A percentile compares a stretch with the other conserved stretches of the same genome.
Evolutionary conservation across 2,888 invertebrate species (phyloP).

Genomic region (Junonia oenone): DNA sequence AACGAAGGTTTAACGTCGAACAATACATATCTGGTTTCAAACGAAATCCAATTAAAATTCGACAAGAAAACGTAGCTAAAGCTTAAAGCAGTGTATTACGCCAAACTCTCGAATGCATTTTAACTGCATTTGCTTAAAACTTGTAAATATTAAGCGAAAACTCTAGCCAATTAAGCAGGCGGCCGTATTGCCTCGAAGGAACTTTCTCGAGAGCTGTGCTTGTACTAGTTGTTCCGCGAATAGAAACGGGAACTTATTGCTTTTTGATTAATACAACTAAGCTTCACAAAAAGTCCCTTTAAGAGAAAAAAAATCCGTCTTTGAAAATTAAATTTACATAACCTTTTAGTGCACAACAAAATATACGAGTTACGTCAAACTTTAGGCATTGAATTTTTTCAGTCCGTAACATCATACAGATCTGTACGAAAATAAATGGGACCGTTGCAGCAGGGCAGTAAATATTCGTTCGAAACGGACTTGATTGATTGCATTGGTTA

Average conservation of each 20-base stretch:
- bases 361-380: neutral
- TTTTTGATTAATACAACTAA: conserved; percentile 48
- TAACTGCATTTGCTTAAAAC: conserved; percentile 57
- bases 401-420: conserved; percentile 17
- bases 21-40: conserved; percentile 21
- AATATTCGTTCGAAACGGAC: conserved; percentile 35
- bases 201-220: conserved; percentile 49
- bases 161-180: conserved; percentile 65
- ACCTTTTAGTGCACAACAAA: neutral
- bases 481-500: conserved; percentile 43
- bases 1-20: too few species aligned
- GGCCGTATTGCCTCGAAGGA: conserved; percentile 50
- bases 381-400: conserved; percentile 15
- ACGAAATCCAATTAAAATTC: conserved; percentile 41
- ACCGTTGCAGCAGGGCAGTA: conserved; percentile 22
- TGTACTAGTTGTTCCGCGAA: conserved; percentile 40
- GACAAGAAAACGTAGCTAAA: conserved; percentile 36
- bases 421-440: conserved; percentile 22
- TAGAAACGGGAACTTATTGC: conserved; percentile 56
- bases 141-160: conserved; percentile 64
- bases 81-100: conserved; percentile 42
- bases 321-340: neutral
- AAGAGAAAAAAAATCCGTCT: neutral
- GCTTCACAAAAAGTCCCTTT: neutral
- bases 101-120: conserved; percentile 45